Evolutionary conservation across 1,140 invertebrate species (phyloP), one percentile per base, ranked within the genome.

Genomic region (Psix sp.): DNA sequence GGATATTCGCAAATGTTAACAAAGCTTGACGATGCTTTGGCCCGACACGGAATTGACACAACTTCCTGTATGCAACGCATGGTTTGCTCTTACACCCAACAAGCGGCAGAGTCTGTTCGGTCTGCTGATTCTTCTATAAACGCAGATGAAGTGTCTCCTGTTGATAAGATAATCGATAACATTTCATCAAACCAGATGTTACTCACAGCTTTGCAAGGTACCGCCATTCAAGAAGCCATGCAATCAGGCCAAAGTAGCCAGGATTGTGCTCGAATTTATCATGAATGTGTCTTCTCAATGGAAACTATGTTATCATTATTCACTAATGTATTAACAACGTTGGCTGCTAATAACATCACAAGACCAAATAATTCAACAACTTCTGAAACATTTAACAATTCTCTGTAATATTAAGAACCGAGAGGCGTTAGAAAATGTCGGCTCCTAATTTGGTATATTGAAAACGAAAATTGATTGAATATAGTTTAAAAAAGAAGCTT

Each of bases 1-100:
- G 90, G 91, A 93, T 15, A 77, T 14, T 88, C 89, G 0, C 91
- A 91, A 39, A 84, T 93, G 56, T 85, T 94, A 70, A 89, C 90
- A 21, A 90, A 89, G 77, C 84, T 95, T n/a, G 93, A 95, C 72
- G 91, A 93, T 52, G 88, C 90, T 0, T 77, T 95, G 4, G 90
- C 90, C 0, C 89, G 91, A 59, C 90, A 94, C 67, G 92, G 94
- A 56, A 92, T 95, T 16, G 93, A 95, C 77, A 93, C 93, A 0
- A 91, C 91, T 0, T 91, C 91, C 5, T 95, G 94, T 77, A 90
- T 93, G 88, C 93, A 94, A 82, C 89, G 93, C 33, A 89, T 93
- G 3, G 89, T 93, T 9, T 95, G 94, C 67, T 91, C 91, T 1
- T 94, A 94, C 76, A 89, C 94, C 1, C 90, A 93, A 59, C 89